phyloP scores from a whole-genome alignment of 2,888 invertebrate species.

The Morpho deidamia region DNA sequence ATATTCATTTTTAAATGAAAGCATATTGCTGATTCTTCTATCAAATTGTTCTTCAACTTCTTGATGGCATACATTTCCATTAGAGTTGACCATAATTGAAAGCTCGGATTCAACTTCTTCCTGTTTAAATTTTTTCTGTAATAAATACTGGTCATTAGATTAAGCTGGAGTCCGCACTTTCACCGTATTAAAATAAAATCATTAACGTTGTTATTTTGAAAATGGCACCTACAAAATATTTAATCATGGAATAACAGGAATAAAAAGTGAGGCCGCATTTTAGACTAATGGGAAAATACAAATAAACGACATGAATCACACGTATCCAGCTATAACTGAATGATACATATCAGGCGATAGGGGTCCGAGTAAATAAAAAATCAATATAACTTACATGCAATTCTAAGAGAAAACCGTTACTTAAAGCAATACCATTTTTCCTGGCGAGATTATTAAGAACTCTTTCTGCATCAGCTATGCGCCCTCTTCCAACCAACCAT shows the following conservation, averaged over 20 bases:
- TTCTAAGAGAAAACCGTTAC: slow-evolving; percentile 78
- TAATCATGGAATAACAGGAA: too few species aligned
- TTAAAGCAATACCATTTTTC: slow-evolving; percentile 77
- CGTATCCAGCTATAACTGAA: too few species aligned
- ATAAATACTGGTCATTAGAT: slow-evolving; percentile 9
- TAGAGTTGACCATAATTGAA: slow-evolving; percentile 41
- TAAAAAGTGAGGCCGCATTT: too few species aligned
- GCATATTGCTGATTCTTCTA: slow-evolving; percentile 59
- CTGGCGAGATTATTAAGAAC: slow-evolving; percentile 80
- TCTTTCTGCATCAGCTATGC: slow-evolving; percentile 81
- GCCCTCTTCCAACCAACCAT: slow-evolving; percentile 82
- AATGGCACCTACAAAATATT: too few species aligned
- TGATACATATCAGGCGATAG: too few species aligned
- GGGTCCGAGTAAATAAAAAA: not conserved
- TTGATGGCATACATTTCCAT: slow-evolving; percentile 42
- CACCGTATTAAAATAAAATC: too few species aligned
- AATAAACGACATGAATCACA: too few species aligned
- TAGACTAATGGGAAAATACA: too few species aligned
- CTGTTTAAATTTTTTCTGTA: slow-evolving; percentile 60
- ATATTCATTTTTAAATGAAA: slow-evolving; percentile 54
- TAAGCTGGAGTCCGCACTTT: too few species aligned
- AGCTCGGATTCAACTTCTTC: slow-evolving; percentile 45
- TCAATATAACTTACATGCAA: slow-evolving; percentile 68
- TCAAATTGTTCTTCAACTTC: slow-evolving; percentile 45
- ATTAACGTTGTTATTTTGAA: too few species aligned